A percentile compares a stretch with the other conserved stretches of the same genome.
These are phyloP conservation scores for Nematopogon swammerdamellus DNA, from an alignment of 2,888 invertebrate genomes.

Conservation along the genomic window DNA sequence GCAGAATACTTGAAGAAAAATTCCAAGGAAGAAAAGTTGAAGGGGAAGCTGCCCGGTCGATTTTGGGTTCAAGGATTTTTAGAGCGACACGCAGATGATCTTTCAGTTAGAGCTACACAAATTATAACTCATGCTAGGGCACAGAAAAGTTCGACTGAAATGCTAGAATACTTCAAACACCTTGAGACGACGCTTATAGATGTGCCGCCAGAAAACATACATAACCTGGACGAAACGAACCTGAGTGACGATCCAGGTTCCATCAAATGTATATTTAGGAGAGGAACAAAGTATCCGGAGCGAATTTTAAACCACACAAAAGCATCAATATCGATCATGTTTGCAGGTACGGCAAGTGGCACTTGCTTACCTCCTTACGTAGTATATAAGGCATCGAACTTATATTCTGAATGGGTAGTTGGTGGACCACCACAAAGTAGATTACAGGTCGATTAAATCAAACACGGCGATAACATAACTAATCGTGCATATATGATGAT, in stretches of 20 bases:
- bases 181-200: slow-evolving; percentile 5
- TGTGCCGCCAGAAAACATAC: slow-evolving; percentile 6
- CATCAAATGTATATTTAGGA: slow-evolving; percentile 10
- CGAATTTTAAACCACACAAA: slow-evolving; percentile 9
- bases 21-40: background rate
- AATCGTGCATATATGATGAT: too few relatives aligned
- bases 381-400: too few relatives aligned
- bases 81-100: slow-evolving; percentile 2
- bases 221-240: slow-evolving; percentile 15
- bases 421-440: too few relatives aligned
- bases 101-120: slow-evolving; percentile 4
- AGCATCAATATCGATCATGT: slow-evolving; percentile 10
- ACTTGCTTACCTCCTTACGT: too few relatives aligned
- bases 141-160: slow-evolving; percentile 7
- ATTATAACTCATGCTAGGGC: slow-evolving; percentile 9
- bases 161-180: slow-evolving; percentile 4
- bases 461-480: too few relatives aligned
- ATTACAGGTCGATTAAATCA: too few relatives aligned
- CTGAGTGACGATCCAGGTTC: slow-evolving; percentile 12
- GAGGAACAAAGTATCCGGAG: slow-evolving; percentile 10
- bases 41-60: background rate
- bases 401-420: too few relatives aligned
- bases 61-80: slow-evolving; percentile 5
- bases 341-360: slow-evolving; percentile 8
- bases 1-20: background rate